Evolutionary conservation across 2,888 invertebrate genomes (phyloP), one percentile per base, ranked within the genome.

Genomic region (Neuroscelio doddi): DNA sequence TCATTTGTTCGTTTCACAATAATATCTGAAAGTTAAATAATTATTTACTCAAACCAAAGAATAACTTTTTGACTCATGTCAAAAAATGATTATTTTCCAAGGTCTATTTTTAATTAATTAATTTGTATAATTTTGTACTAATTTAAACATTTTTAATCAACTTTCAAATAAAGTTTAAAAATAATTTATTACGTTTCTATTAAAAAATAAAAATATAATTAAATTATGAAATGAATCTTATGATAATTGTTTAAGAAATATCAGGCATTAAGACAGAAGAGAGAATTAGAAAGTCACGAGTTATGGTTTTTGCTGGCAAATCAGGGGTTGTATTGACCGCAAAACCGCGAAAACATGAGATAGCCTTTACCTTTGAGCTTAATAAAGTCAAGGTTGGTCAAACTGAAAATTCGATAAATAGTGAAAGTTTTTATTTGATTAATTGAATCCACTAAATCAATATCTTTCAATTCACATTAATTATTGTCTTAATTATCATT

Each of bases 351-450:
- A 68, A 68, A 56, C 56, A 36, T 55, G 49, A 55, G 15, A 38
- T 9, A 68, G 53, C 63, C 67, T 62, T 61, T 47, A 68, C 65
- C 62, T 61, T 36, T 63, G 47, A 41, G 49, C 49, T 38, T 47
- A 12, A 49, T 64, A 68, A 69, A 65, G 70, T 66, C 69, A 72
- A 69, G 69, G 69, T 64, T 59, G 57, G 16, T 14, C 14, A 27
- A 29, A 15, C 30, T 29, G 10, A 14, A 29, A 34, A 52, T 44
- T 34, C 26, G n/a, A 32, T 12, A 9, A 10, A n/a, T 7, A n/a
- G 12, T 16, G 16, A 16, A 38, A 38, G 17, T 38, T 21, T 21
- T 5, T 5, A 5, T 21, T 5, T 5, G 2, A 3, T 21, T 5
- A 21, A 21, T 5, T 3, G 21, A 21, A 21, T 3, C 21, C 21